Base-by-base conservation (phyloP, 2,113 vertebrate genomes). In the Neofelis nebulosa region DNA sequence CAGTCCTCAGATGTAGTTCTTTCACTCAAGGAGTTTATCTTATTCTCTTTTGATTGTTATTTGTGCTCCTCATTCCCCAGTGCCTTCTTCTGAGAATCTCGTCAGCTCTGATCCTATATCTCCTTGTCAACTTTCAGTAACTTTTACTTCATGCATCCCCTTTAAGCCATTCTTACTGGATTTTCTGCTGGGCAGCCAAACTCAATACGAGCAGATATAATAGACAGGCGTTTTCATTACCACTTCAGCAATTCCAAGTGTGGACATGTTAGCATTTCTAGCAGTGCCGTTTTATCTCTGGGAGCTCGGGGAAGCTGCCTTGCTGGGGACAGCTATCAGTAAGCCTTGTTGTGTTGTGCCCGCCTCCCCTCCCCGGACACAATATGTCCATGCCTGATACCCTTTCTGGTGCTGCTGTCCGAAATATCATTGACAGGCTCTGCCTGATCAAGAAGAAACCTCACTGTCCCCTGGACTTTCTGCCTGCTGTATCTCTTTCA, bases 401-500 rank as follows among this genome's bases (percentile, higher is more conserved):
- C 91, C 91, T 55, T 29, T 90, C 63, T 48, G 69, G 11, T 61
- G 78, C 93, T 81, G 69, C 71, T 50, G 91, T 48, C 63, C 82
- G 78, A 82, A 95, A 55, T 48, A 29, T 83, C 89, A 65, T 31
- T 74, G 97, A 95, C 96, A 95, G 73, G 89, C 8, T 73, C 85
- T 63, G 80, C 50, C 9, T 2, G 36, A 11, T 76, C 27, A 50
- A 95, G 88, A 52, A 96, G 45, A 82, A 55, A 78, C 45, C 7
- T 21, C 55, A 50, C 66, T 80, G 61, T 89, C 52, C 55, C 16
- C n/a, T 5, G 3, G 23, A n/a, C 41, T 21, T 91, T 68, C 55
- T n/a, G 93, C 68, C 88, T 92, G 83, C 23, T 19, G 9, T 97
- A 57, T 96, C n/a, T 86, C 78, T 36, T 61, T 88, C 84, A 88